Evolutionary conservation across 2,888 invertebrate genomes (phyloP).

Genomic region (Laspeyria flexula): DNA sequence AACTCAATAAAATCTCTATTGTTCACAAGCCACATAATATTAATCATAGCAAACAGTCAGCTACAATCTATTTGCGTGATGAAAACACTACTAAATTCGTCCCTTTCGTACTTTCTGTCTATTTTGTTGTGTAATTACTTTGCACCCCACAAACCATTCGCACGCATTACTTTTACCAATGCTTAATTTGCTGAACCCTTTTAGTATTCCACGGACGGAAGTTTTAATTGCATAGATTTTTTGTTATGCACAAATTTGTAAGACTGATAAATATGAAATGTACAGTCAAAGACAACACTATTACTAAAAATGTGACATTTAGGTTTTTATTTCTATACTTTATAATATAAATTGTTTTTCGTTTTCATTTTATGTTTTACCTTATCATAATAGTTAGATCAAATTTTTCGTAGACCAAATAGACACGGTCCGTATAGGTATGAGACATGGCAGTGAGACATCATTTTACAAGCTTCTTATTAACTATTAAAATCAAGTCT

Average conservation of each 20-base stretch:
- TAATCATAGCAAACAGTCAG: neutral
- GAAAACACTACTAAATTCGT: constrained; percentile 1
- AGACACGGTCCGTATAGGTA: too few relatives aligned
- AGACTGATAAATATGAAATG: constrained; percentile 27
- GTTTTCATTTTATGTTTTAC: too few relatives aligned
- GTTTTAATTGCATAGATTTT: constrained; percentile 42
- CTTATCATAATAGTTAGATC: too few relatives aligned
- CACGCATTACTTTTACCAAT: constrained; percentile 32
- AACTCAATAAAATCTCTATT: too few relatives aligned
- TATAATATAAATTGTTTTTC: too few relatives aligned
- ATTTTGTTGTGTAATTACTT: constrained; percentile 37
- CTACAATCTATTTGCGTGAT: neutral
- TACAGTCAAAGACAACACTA: constrained; percentile 21
- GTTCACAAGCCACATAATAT: too few relatives aligned
- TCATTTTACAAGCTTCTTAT: too few relatives aligned
- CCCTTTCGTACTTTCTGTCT: constrained; percentile 15
- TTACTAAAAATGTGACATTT: neutral
- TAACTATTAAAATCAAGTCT: too few relatives aligned
- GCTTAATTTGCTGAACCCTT: constrained; percentile 40
- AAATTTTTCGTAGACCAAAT: too few relatives aligned
- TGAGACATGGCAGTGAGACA: too few relatives aligned
- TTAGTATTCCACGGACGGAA: constrained; percentile 26
- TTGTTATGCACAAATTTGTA: constrained; percentile 35
- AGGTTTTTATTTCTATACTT: too few relatives aligned
- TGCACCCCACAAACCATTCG: constrained; percentile 36